Evolutionary conservation across 2,113 vertebrate species (phyloP), one percentile per base, ranked within the genome.

Genomic region (Rhabdornis inornatus): DNA sequence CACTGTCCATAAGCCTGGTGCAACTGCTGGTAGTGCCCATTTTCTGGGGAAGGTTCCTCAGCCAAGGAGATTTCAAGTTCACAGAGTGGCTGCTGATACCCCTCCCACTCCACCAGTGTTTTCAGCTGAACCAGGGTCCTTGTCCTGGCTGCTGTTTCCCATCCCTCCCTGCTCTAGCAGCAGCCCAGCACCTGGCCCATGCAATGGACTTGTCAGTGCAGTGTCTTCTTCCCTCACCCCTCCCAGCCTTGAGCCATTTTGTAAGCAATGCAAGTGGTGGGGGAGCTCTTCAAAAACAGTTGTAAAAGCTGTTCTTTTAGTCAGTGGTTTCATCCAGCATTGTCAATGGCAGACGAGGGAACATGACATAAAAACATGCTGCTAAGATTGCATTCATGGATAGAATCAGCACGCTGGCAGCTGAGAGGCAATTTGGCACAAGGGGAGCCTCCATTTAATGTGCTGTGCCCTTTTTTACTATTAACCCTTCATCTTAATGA

Each of bases 251-350:
- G 25, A 94, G 56, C 24, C 13, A 4, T 59, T 63, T 61, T 2
- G 1, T 63, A 40, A 89, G 25, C 20, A 40, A 2, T 42, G 18
- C 7, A 21, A 6, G 18, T 37, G 2, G 10, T 33, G n/a, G 45
- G 39, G 42, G 19, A 31, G 16, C 13, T 3, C 81, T 79, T 92
- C 35, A 66, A 74, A 74, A 42, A 50, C 9, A 50, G 57, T 52
- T 71, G 21, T 79, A 49, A 81, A 49, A 84, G 30, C 59, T 70
- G 37, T 33, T 83, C 23, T 84, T 89, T 13, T 59, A 55, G 60
- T 78, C 65, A 37, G 0, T 68, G 31, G 31, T 65, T 92, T 76
- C 12, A 20, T 66, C 50, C 50, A 30, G 28, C 0, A 0, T 42
- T 72, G 61, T 65, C 83, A 45, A 7, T 60, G 68, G 22, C 30